Base-by-base conservation (phyloP, 2,113 vertebrate species). In the Xiphophorus hellerii region DNA sequence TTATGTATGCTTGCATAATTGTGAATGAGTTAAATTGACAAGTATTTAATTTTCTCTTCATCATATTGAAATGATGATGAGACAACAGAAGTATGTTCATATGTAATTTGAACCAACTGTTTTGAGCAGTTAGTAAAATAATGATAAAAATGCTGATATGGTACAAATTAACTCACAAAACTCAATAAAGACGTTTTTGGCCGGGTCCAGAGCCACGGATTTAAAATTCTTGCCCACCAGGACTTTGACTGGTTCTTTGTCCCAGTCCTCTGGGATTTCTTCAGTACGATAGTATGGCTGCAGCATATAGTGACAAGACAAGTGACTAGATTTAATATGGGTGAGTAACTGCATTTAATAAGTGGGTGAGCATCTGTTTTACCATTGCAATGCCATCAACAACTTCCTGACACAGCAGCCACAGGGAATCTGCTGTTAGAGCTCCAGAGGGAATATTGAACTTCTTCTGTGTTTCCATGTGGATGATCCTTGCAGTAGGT, bases 191-290 rank as follows among this genome's bases (percentile, higher is more conserved):
- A 99, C 97, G 0, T 95, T 97, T 91, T 97, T 99, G 76, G 94
- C 95, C 48, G 95, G 94, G 0, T 98, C 96, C 0, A 96, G 95
- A 0, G 94, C 96, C 30, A 99, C 95, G 62, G 96, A 92, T 60
- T 96, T 94, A 0, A 99, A 99, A 81, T 97, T 99, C 90, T 97
- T 96, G 78, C 95, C 96, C 81, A 99, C 97, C 1, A 99, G 94
- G 12, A 96, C 94, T 85, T 96, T 99, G 35, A 99, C 96, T 0
- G 95, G 95, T 13, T 37, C 89, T 2, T 93, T 94, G 60, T 98
- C 88, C 97, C 98, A 99, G 90, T 97, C 96, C 9, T 96, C 94
- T 0, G 98, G 96, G 31, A 97, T 73, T 29, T 97, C 95, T 0
- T 96, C 91, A 0, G 95, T 96, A 82, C 92, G 84, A 67, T 94